Conservation (phyloP, 2,888 invertebrate genomes). For the Athetis lepigone region DNA sequence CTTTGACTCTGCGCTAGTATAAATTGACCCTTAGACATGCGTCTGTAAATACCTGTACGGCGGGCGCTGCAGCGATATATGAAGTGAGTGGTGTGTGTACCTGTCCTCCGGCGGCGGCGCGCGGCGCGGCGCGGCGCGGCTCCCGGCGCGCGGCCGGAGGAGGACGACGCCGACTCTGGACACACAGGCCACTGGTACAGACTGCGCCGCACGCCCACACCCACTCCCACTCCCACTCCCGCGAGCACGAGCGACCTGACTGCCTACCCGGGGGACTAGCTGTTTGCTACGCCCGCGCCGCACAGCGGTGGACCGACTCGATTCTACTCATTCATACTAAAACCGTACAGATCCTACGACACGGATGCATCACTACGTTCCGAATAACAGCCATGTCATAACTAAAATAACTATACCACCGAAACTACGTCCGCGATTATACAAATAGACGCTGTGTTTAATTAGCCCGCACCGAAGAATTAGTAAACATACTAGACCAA, state of each 20-base stretch:
- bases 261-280: conserved; percentile 53
- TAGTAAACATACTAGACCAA: conserved; percentile 51
- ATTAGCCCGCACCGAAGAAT: conserved; percentile 54
- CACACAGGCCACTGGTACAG: conserved; percentile 80
- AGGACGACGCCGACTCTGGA: conserved; percentile 87
- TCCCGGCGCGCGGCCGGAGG: conserved; percentile 54
- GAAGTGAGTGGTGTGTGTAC: conserved; percentile 38
- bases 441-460: conserved; percentile 19
- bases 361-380: neutral
- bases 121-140: neutral
- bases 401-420: conserved; percentile 11
- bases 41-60: too few species aligned
- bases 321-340: conserved; percentile 14
- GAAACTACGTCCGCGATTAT: conserved; percentile 10
- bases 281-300: conserved; percentile 60
- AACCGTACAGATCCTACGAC: neutral
- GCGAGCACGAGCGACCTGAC: too few species aligned
- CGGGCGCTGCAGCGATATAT: too few species aligned
- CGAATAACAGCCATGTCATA: conserved; percentile 1
- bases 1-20: too few species aligned
- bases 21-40: too few species aligned
- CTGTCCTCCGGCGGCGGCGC: conserved; percentile 74
- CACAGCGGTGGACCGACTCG: neutral
- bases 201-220: conserved; percentile 52
- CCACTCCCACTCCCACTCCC: conserved; percentile 1